phyloP scores from a whole-genome alignment of 2,113 vertebrate species.

The Rhabdornis inornatus region DNA sequence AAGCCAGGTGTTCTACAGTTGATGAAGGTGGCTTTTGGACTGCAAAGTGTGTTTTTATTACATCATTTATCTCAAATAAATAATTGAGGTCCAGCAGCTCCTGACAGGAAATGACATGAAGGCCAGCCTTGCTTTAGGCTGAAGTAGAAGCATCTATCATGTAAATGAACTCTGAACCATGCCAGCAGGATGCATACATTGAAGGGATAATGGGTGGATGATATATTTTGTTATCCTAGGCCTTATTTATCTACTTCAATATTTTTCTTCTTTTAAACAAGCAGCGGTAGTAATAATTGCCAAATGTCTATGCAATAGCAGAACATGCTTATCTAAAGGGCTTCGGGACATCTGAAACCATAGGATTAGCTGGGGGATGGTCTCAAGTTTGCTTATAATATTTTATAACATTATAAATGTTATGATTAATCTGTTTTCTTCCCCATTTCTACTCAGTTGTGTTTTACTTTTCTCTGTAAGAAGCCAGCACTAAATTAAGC shows the following conservation, averaged over 20 bases:
- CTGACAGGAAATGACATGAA: conserved; percentile 38
- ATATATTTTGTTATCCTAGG: conserved; percentile 34
- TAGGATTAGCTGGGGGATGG: background rate
- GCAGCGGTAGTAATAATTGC: background rate
- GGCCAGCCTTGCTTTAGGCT: conserved; percentile 29
- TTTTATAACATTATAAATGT: background rate
- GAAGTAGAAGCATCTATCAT: conserved; percentile 44
- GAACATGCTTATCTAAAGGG: background rate
- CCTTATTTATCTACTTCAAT: conserved; percentile 37
- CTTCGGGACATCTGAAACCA: background rate
- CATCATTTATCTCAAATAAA: conserved; percentile 55
- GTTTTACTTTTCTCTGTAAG: background rate
- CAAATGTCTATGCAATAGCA: background rate
- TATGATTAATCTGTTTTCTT: background rate
- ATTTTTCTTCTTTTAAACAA: background rate
- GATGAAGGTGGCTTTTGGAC: background rate
- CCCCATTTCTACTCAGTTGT: background rate
- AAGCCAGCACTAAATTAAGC: background rate
- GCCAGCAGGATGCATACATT: conserved; percentile 35
- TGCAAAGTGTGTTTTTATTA: conserved; percentile 42
- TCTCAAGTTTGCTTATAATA: background rate
- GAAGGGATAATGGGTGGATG: conserved; percentile 36
- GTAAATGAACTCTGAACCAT: conserved; percentile 28
- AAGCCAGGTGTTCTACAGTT: background rate
- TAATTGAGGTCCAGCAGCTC: conserved; percentile 29